Base-by-base conservation (phyloP, 2,888 invertebrate genomes). In the Xestobium rufovillosum region DNA sequence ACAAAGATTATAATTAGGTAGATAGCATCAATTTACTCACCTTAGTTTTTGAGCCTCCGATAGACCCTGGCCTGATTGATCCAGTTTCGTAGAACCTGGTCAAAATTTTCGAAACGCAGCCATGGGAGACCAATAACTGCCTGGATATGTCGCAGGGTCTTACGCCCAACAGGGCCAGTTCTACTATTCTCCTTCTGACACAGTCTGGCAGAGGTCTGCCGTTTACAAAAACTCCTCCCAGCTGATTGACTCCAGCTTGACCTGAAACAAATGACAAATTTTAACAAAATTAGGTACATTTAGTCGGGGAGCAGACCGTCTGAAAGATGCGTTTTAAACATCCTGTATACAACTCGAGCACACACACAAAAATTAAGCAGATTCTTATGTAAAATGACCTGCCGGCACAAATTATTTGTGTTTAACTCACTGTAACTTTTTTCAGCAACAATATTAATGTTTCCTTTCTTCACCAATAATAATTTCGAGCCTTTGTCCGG, bases 11-110 rank as follows among this genome's bases (percentile, higher is more conserved):
- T n/a, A n/a, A n/a, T n/a, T n/a, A n/a, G n/a, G n/a, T n/a, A n/a
- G n/a, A n/a, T n/a, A n/a, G n/a, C 23, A 19, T 6, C n/a, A 6
- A 19, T 13, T 14, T 16, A 52, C 59, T 67, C 65, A 92, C 92
- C 83, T 92, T 94, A 23, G 91, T 90, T 67, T 92, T 94, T 59
- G 88, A 89, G 36, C 94, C 92, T 13, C 94, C 92, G 49, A 92
- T 92, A 29, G 91, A 89, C 1, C 95, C 95, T 0, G 95, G 95
- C 49, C 91, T 75, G 43, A 95, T 95, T 42, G 91, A 92, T 3
- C 95, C 95, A 1, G 95, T 96, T 71, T 95, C 95, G 68, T 95
- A 94, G 70, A 91, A 96, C 50, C 95, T 73, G 9, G 95, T 94
- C 40, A 96, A 73, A 49, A 96, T 96, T 72, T 96, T 96, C 48